Base-by-base conservation (phyloP, 2,888 invertebrate species). In the Drosophila mettleri region DNA sequence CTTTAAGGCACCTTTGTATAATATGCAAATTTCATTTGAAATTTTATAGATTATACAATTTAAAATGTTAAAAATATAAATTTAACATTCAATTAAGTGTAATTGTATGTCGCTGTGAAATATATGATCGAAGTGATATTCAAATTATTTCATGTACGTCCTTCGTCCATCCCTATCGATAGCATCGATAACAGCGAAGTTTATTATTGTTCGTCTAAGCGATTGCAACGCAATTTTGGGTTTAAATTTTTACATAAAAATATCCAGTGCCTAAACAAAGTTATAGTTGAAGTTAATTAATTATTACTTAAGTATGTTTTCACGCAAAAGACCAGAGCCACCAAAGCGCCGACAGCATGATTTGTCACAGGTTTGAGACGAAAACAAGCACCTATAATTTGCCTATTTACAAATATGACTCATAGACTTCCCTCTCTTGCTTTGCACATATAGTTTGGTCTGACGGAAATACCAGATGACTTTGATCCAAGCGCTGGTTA, bases 391-490 rank as follows among this genome's bases (percentile, higher is more conserved):
- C 12, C 14, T 10, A 18, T 14, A 53, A 38, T 43, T 55, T 39
- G 51, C 70, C 69, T 80, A 84, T 74, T 78, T 83, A 71, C 62
- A 67, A 45, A 38, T 66, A 80, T 83, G 79, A 78, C 36, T 85
- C 80, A 79, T 77, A 41, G 46, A 48, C 10, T 64, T 57, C 62
- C 22, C 31, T 59, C 36, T 38, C 39, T 48, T 18, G 10, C n/a
- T 41, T 18, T n/a, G 22, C 41, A 27, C 52, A 9, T 7, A 29
- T 8, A 97, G 97, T 96, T 95, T 93, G 97, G 97, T 4, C 93
- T 97, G 57, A 94, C 96, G 84, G 95, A 96, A 90, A 94, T 97
- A 66, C 95, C 95, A 24, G 93, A 94, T 81, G 92, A 94, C 83
- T 92, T 95, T 43, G 94, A 94, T 80, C 94, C 94, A 66, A 93